Evolutionary conservation across 2,113 vertebrate genomes (phyloP).

Genomic region (Athene noctua): DNA sequence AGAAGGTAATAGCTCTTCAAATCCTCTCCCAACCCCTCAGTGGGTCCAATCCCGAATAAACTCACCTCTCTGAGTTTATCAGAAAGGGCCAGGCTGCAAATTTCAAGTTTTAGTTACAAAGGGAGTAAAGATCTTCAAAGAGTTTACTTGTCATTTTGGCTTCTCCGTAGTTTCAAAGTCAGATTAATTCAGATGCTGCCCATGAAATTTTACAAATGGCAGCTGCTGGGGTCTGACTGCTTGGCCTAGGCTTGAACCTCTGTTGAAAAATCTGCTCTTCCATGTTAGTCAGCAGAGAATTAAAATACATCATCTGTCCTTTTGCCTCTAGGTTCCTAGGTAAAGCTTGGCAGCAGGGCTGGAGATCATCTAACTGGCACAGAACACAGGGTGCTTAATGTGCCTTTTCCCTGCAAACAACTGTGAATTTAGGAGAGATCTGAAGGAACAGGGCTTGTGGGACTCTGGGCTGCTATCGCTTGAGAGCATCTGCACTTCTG

Average conservation of each 20-base stretch:
- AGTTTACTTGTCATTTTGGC: background rate
- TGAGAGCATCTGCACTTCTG: rapidly evolving
- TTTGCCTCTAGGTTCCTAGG: background rate
- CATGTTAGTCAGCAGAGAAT: background rate
- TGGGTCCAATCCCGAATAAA: background rate
- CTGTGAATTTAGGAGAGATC: background rate
- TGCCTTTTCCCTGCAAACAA: background rate
- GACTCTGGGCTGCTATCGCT: background rate
- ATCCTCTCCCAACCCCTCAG: background rate
- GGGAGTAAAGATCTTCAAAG: background rate
- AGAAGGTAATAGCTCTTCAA: background rate
- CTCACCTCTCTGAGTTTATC: background rate
- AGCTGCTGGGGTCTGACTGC: background rate
- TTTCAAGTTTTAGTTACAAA: background rate
- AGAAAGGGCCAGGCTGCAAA: background rate
- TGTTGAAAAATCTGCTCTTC: background rate
- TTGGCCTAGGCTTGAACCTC: background rate
- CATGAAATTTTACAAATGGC: background rate
- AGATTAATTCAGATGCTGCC: background rate
- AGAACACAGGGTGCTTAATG: background rate
- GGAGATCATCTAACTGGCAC: background rate
- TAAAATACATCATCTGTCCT: background rate
- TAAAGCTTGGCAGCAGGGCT: background rate
- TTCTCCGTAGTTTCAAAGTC: background rate
- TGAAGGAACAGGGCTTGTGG: background rate